Percentiles rank a stretch among this genome's conserved stretches.
Conservation (phyloP, 1,140 invertebrate genomes). For the Conus betulinus region DNA sequence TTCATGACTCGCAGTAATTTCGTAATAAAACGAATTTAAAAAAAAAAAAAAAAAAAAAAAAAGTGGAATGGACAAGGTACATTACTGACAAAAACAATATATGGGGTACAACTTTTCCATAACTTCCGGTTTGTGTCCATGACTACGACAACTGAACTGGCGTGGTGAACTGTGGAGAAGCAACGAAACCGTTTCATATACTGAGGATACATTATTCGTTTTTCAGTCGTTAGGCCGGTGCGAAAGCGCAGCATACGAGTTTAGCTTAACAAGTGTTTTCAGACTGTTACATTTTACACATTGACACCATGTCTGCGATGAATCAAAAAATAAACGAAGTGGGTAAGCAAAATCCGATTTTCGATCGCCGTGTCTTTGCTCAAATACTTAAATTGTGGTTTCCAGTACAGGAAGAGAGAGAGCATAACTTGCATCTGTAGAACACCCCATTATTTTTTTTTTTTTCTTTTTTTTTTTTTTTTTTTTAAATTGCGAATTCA, state of each 20-base stretch:
- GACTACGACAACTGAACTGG: neutral
- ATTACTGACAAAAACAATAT: neutral
- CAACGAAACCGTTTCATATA: neutral
- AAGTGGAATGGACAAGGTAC: neutral
- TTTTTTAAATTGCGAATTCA: too few species aligned
- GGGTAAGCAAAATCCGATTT: neutral
- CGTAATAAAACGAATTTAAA: too few species aligned
- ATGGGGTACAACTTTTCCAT: neutral
- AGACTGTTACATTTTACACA: neutral
- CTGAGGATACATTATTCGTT: neutral
- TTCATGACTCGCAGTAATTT: too few species aligned
- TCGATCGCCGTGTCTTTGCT: too few species aligned
- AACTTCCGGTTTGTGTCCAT: constrained; percentile 31
- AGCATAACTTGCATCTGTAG: too few species aligned
- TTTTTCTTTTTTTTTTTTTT: too few species aligned
- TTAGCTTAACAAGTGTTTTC: neutral
- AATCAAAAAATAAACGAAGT: constrained; percentile 29
- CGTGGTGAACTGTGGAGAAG: neutral
- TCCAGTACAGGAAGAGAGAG: too few species aligned
- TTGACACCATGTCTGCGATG: neutral
- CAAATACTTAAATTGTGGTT: too few species aligned
- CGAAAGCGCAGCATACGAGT: too few species aligned
- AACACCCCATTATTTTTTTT: too few species aligned
- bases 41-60: too few species aligned
- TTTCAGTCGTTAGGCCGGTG: too few species aligned